Evolutionary conservation across 2,113 vertebrate species (phyloP).

Genomic region (Copsychus sechellarum): DNA sequence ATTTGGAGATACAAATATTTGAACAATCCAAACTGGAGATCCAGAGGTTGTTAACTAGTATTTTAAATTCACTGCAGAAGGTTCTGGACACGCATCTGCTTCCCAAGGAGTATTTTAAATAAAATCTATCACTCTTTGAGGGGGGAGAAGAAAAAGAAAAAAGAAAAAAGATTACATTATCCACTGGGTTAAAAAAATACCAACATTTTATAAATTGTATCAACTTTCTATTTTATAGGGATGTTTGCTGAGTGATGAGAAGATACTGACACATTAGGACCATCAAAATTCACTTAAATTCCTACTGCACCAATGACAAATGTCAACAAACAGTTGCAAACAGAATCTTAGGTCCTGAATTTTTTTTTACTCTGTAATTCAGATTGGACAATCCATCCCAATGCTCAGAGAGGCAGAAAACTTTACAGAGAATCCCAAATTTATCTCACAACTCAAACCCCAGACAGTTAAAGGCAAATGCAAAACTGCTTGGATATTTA

Average conservation of each 20-base stretch:
- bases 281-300: not conserved
- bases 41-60: not conserved
- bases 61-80: constrained; percentile 6
- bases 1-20: not conserved
- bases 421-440: not conserved
- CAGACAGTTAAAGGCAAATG: not conserved
- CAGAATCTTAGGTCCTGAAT: not conserved
- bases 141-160: no score
- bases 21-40: constrained; percentile 13
- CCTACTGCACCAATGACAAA: not conserved
- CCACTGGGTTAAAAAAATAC: not conserved
- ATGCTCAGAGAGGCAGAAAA: not conserved
- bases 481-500: not conserved
- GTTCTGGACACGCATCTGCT: not conserved
- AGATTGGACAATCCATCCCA: not conserved
- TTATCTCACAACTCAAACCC: not conserved
- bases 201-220: not conserved
- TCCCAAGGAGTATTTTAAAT: not conserved
- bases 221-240: not conserved
- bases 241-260: not conserved
- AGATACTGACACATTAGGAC: not conserved
- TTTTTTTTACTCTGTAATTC: not conserved
- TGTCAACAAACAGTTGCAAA: rapidly evolving
- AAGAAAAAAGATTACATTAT: not conserved
- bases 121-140: not conserved